Evolutionary conservation across 2,888 invertebrate genomes (phyloP).

Genomic region (Acrobasis repandana): DNA sequence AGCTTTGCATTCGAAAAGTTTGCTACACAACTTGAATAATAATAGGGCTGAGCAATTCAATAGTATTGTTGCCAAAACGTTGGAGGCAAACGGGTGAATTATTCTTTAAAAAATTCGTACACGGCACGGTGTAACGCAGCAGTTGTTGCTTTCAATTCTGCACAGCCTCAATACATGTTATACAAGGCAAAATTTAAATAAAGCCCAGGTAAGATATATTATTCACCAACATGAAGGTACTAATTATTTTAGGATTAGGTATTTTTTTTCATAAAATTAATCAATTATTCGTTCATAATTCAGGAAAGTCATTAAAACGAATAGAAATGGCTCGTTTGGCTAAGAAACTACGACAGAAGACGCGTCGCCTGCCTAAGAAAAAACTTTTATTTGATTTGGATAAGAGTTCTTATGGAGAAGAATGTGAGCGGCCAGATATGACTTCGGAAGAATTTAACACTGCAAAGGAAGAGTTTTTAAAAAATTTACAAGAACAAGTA

Average conservation of each 20-base stretch:
- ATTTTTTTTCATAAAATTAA: too few species aligned
- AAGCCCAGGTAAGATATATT: neutral
- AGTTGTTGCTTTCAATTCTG: conserved; percentile 29
- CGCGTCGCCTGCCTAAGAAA: too few species aligned
- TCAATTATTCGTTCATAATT: too few species aligned
- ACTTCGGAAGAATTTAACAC: neutral
- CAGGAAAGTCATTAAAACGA: too few species aligned
- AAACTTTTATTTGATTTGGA: too few species aligned
- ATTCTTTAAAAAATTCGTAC: conserved; percentile 33
- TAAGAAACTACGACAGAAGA: too few species aligned
- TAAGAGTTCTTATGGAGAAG: neutral
- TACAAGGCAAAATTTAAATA: conserved; percentile 17
- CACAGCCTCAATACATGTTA: conserved; percentile 23
- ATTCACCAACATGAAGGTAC: too few species aligned
- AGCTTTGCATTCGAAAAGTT: neutral
- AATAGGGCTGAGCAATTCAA: neutral
- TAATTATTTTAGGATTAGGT: too few species aligned
- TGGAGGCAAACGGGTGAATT: conserved; percentile 24
- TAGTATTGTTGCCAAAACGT: neutral
- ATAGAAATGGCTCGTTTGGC: too few species aligned
- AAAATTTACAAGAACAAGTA: neutral
- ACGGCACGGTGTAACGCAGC: conserved; percentile 29
- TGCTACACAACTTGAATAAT: neutral
- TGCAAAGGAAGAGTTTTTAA: neutral
- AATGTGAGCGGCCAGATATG: neutral